A percentile compares a stretch with the other conserved stretches of the same genome.
These are phyloP conservation scores for Sylvia atricapilla DNA, from an alignment of 2,113 vertebrate genomes.

Conservation along the genomic window DNA sequence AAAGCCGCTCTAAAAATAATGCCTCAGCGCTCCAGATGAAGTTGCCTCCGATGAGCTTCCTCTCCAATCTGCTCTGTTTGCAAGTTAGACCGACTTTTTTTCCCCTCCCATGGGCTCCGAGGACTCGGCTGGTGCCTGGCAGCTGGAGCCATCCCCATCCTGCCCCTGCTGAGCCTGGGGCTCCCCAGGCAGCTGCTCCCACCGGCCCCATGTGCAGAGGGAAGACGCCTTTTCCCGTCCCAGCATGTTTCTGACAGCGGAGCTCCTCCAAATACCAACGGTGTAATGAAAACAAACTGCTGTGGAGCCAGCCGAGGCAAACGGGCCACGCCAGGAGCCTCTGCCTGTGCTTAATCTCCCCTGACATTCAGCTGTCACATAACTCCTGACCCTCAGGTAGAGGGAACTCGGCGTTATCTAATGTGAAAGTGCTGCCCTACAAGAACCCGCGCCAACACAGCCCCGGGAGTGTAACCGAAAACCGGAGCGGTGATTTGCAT, in stretches of 20 bases:
- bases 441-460: not conserved
- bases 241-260: not conserved
- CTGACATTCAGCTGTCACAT: not conserved
- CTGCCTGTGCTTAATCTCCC: not conserved
- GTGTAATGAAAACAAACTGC: not conserved
- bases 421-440: not conserved
- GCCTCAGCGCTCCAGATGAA: slow-evolving; percentile 24
- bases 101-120: not conserved
- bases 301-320: not conserved
- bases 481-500: not conserved
- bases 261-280: not conserved
- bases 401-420: not conserved
- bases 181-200: not conserved
- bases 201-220: fast-evolving
- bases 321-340: not conserved
- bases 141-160: not conserved
- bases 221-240: not conserved
- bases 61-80: not conserved
- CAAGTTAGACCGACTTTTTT: not conserved
- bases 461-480: not conserved
- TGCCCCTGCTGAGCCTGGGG: not conserved
- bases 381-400: not conserved
- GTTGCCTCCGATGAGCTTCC: not conserved
- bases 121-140: not conserved
- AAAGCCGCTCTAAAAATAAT: slow-evolving; percentile 47